phyloP scores from a whole-genome alignment of 2,113 vertebrate genomes.

The Willisornis vidua region DNA sequence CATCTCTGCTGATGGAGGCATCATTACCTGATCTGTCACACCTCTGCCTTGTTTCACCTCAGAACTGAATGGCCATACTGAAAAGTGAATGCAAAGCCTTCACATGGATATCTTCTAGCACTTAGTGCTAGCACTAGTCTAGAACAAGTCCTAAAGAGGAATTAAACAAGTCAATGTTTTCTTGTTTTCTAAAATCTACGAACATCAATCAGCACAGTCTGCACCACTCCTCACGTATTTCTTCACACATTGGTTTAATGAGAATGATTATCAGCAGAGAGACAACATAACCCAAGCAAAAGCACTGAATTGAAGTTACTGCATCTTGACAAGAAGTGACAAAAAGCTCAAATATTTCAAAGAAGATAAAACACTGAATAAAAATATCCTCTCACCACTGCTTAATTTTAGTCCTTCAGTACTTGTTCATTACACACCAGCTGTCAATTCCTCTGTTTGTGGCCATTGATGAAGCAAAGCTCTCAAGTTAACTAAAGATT shows the following conservation, averaged over 20 bases:
- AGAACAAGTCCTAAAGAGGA: background rate
- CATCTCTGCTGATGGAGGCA: background rate
- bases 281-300: background rate
- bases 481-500: background rate
- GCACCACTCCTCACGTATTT: background rate
- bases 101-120: background rate
- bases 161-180: background rate
- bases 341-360: background rate
- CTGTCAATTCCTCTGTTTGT: background rate
- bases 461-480: background rate
- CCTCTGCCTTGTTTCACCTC: background rate
- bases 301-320: background rate
- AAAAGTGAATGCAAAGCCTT: background rate
- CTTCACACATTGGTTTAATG: background rate
- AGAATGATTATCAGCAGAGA: background rate
- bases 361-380: background rate
- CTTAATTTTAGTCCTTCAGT: background rate
- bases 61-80: background rate
- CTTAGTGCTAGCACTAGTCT: background rate
- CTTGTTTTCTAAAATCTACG: background rate
- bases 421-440: background rate
- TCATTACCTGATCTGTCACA: accelerated
- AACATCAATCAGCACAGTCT: background rate
- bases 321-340: background rate
- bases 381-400: background rate